Evolutionary conservation across 2,113 vertebrate species (phyloP).

Genomic region (Peromyscus polionotus): DNA sequence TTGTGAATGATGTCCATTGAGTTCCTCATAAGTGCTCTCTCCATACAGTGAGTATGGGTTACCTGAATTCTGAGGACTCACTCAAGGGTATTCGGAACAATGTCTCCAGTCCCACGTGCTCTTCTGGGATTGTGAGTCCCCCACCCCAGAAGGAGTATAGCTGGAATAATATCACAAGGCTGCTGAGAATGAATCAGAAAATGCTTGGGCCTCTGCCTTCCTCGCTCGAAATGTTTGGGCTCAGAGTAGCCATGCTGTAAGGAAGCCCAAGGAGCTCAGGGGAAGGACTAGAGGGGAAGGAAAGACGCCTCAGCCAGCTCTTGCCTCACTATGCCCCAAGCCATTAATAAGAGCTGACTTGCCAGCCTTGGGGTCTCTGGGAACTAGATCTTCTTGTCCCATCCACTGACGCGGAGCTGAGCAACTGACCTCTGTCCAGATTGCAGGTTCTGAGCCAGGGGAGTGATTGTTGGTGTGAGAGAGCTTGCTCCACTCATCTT

Average conservation of each 20-base stretch:
- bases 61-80: neutral
- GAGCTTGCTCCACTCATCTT: neutral
- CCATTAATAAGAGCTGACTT: no score
- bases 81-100: neutral
- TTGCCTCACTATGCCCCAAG: neutral
- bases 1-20: neutral
- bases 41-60: neutral
- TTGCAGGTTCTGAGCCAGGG: neutral
- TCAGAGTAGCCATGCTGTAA: neutral
- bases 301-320: neutral
- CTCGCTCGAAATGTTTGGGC: neutral
- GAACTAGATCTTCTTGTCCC: neutral
- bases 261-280: neutral
- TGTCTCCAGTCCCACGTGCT: neutral
- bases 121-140: neutral
- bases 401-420: neutral
- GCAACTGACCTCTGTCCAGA: neutral
- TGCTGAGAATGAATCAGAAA: neutral
- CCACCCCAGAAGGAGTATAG: neutral
- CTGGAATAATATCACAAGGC: neutral
- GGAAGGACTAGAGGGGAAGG: neutral
- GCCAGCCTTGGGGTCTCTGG: neutral
- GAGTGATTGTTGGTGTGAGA: neutral
- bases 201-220: neutral
- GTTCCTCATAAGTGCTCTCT: neutral